Percentiles rank a stretch among this genome's conserved stretches.
Evolutionary conservation across 2,113 vertebrate species (phyloP).

Genomic region (Osmerus mordax): DNA sequence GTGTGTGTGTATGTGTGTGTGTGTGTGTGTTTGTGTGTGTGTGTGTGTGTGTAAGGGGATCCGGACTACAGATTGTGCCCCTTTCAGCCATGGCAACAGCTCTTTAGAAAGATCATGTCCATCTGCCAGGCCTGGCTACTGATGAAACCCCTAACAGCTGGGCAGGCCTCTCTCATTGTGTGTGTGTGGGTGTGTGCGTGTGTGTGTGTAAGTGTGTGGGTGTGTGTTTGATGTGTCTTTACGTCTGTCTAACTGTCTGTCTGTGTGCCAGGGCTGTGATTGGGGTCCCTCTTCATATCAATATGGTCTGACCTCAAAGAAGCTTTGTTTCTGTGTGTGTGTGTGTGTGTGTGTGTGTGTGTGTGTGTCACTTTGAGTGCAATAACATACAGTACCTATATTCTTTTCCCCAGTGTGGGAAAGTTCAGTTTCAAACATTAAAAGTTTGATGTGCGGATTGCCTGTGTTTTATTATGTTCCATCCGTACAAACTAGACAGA

Average conservation of each 20-base stretch:
- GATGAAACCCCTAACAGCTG: constrained; percentile 69
- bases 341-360: constrained; percentile 22
- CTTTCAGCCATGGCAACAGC: constrained; percentile 53
- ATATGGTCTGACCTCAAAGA: no score
- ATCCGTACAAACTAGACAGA: no score
- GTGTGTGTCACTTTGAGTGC: no score
- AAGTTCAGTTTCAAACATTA: no score
- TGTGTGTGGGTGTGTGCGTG: constrained; percentile 14
- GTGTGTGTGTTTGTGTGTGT: neutral
- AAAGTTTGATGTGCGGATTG: no score
- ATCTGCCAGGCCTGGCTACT: constrained; percentile 74
- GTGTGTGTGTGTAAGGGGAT: constrained; percentile 40
- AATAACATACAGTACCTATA: no score
- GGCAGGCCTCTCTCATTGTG: constrained; percentile 12
- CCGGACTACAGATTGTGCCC: constrained; percentile 62
- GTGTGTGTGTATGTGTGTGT: constrained; percentile 6
- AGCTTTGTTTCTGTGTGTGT: constrained; percentile 9
- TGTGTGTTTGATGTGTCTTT: constrained; percentile 11
- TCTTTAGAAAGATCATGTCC: constrained; percentile 69
- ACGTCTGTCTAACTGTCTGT: neutral
- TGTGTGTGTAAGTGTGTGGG: neutral
- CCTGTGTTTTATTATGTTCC: no score
- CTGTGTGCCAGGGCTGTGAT: no score
- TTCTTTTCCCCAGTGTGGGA: no score
- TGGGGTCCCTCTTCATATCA: no score